A percentile compares a stretch with the other conserved stretches of the same genome.
These are phyloP conservation scores for Campoletis raptor DNA, from an alignment of 2,888 invertebrate species.

Conservation along the genomic window DNA sequence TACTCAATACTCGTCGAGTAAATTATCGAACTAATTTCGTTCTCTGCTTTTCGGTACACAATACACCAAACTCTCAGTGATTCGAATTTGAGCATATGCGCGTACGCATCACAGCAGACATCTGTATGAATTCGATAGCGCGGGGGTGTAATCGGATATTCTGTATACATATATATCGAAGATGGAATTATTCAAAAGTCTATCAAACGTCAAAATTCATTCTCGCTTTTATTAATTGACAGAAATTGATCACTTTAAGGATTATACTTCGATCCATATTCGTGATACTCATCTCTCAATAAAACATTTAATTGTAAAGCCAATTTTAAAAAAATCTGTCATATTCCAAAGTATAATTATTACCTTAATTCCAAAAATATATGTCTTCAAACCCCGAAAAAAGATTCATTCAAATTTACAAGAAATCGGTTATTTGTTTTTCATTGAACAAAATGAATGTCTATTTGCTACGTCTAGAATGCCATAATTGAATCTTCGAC, in stretches of 20 bases:
- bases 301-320: not conserved
- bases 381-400: not conserved
- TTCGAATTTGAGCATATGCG: not conserved
- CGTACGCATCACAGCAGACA: not conserved
- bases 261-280: not conserved
- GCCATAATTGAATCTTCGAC: no score
- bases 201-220: not conserved
- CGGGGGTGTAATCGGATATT: not conserved
- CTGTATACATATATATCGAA: not conserved
- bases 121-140: not conserved
- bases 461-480: no score
- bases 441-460: no score
- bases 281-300: not conserved
- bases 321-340: not conserved
- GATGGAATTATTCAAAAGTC: not conserved
- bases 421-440: no score
- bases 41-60: slow-evolving; percentile 13
- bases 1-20: slow-evolving; percentile 52
- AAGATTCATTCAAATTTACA: no score
- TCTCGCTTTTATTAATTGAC: not conserved
- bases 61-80: not conserved
- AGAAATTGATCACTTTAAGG: not conserved
- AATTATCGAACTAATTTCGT: slow-evolving; percentile 63
- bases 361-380: not conserved
- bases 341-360: not conserved